A percentile compares a stretch with the other conserved stretches of the same genome.
phyloP scores from a whole-genome alignment of 2,888 invertebrate species.

The Trissolcus brochymenae region DNA sequence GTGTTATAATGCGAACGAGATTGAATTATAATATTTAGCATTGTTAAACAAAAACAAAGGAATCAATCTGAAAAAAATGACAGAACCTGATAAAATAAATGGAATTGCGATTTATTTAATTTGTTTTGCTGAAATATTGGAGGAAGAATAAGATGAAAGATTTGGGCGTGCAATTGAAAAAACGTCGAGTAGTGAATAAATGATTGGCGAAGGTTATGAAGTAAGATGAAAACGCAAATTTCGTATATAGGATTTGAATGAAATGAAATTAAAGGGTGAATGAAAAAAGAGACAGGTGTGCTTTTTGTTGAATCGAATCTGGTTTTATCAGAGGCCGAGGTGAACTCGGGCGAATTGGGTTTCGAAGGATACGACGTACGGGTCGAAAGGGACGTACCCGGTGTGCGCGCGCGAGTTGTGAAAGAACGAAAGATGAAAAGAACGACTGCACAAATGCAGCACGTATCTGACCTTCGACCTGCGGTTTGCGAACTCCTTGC shows the following conservation, averaged over 20 bases:
- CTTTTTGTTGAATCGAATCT: constrained; percentile 51
- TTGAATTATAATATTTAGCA: no score
- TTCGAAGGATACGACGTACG: constrained; percentile 35
- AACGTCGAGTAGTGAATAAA: not conserved
- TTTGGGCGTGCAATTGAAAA: not conserved
- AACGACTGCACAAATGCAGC: constrained; percentile 66
- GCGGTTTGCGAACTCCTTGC: constrained; percentile 66
- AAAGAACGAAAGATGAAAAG: constrained; percentile 62
- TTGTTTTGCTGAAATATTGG: no score
- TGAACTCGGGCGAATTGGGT: constrained; percentile 35
- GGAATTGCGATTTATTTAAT: no score
- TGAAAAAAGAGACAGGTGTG: constrained; percentile 55
- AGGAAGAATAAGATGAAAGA: not conserved
- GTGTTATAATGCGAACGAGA: no score
- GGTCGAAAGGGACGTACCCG: constrained; percentile 45
- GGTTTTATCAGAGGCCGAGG: constrained; percentile 43
- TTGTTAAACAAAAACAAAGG: no score
- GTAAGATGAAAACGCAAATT: constrained; percentile 21
- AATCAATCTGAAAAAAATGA: no score
- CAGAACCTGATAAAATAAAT: no score
- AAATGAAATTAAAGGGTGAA: constrained; percentile 48
- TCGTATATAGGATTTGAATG: constrained; percentile 30
- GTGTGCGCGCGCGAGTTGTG: constrained; percentile 47
- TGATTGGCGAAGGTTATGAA: constrained; percentile 8
- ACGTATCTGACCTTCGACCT: constrained; percentile 73